Evolutionary conservation across 1,140 invertebrate species (phyloP), one percentile per base, ranked within the genome.

Genomic region (Sarcophaga peregrina): DNA sequence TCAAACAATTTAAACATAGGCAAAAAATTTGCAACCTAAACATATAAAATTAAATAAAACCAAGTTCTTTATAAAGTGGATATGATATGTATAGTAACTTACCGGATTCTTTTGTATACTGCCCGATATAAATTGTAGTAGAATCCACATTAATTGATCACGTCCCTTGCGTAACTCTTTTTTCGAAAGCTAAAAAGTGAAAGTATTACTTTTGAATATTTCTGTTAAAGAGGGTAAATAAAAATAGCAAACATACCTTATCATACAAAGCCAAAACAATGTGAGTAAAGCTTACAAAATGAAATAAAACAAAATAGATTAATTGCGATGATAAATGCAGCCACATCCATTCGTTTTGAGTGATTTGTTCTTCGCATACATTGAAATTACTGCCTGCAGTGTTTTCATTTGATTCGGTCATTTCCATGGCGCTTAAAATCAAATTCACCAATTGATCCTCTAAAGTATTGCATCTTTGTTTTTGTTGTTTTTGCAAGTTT

Each of bases 141-240:
- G 91, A 6, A 98, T 96, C 98, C 98, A 99, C 97, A 99, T 99
- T 0, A 99, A 91, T 86, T 98, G 97, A 91, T 99, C 97, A 76
- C 98, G 91, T 0, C 97, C 97, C 91, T 97, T 97, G 76, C 95
- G 93, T 86, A 97, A 93, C 87, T 97, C 96, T 85, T 94, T 92
- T 8, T 94, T 94, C 48, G 95, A 93, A 9, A 98, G 90, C 94
- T 95, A 83, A 46, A 86, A 83, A 82, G 1, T 37, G 25, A 86
- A 83, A 82, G 1, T 37, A 4, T 37, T 37, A 37, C 25, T 37
- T 37, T 37, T 37, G 4, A 37, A 37, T 37, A 37, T 37, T 37
- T 37, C 4, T 37, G 4, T 37, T 37, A 17, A 47, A 68, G 20
- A 62, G 0, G 68, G 37, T 46, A 68, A 68, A 80, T 11, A 20